Conservation (phyloP, 2,797 vertebrate species). For the Acestrorhynchus altus region DNA sequence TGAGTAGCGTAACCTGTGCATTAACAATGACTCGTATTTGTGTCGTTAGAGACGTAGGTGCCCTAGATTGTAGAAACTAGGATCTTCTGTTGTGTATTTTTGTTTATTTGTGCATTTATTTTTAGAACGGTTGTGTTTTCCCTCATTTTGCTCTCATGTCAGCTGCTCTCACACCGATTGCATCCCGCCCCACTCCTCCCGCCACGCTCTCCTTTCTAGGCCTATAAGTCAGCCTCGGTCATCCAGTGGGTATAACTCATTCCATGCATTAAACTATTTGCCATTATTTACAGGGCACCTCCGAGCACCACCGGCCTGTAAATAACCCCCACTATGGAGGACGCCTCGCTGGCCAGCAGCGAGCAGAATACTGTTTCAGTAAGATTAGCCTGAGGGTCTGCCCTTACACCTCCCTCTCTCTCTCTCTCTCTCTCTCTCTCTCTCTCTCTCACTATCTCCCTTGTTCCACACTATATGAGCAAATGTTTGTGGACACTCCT, state of each 20-base stretch:
- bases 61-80: conserved; percentile 28
- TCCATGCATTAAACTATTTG: conserved; percentile 72
- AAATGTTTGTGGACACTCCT: no score
- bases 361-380: conserved; percentile 55
- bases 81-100: neutral
- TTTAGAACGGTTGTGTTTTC: conserved; percentile 47
- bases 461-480: conserved; percentile 40
- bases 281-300: conserved; percentile 71
- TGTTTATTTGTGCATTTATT: neutral
- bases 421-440: conserved; percentile 50
- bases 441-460: neutral
- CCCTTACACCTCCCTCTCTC: conserved; percentile 21
- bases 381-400: conserved; percentile 59
- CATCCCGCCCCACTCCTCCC: conserved; percentile 42
- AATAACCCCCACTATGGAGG: conserved; percentile 35
- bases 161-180: conserved; percentile 44
- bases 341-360: neutral
- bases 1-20: conserved; percentile 8
- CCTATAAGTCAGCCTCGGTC: conserved; percentile 62
- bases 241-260: conserved; percentile 67
- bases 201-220: conserved; percentile 10
- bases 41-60: neutral
- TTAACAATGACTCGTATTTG: neutral
- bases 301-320: conserved; percentile 58
- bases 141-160: conserved; percentile 54